phyloP scores from a whole-genome alignment of 2,888 invertebrate genomes.

The Dasysyrphus tricinctus region DNA sequence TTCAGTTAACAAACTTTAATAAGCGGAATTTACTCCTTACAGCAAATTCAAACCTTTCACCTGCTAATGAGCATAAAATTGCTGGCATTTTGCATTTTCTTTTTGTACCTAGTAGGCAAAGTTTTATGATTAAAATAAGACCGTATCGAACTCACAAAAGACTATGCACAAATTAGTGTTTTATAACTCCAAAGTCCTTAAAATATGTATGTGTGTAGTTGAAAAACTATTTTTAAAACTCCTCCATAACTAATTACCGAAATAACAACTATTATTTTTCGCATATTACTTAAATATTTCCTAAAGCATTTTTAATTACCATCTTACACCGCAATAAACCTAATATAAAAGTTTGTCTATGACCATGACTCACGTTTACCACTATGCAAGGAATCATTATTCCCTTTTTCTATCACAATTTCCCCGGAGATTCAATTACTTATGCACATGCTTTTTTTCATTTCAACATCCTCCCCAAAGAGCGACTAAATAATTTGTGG shows the following conservation, averaged over 20 bases:
- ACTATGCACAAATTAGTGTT: not conserved
- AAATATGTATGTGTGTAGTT: not conserved
- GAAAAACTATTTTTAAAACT: not conserved
- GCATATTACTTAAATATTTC: no score
- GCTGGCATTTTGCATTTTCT: not conserved
- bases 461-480: not conserved
- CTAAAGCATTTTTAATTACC: not conserved
- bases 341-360: not conserved
- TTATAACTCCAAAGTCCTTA: not conserved
- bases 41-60: not conserved
- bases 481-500: not conserved
- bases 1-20: no score
- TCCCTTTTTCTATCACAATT: conserved; percentile 8
- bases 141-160: not conserved
- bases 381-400: conserved; percentile 4
- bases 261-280: not conserved
- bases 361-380: not conserved
- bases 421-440: conserved; percentile 10
- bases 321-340: not conserved
- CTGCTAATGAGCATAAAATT: not conserved
- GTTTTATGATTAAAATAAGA: not conserved
- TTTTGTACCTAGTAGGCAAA: not conserved
- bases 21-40: no score
- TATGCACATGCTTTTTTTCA: not conserved
- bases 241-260: no score